Percentiles rank a stretch among this genome's conserved stretches.
Conservation (phyloP, 2,888 invertebrate species). For the Argyresthia albistria region DNA sequence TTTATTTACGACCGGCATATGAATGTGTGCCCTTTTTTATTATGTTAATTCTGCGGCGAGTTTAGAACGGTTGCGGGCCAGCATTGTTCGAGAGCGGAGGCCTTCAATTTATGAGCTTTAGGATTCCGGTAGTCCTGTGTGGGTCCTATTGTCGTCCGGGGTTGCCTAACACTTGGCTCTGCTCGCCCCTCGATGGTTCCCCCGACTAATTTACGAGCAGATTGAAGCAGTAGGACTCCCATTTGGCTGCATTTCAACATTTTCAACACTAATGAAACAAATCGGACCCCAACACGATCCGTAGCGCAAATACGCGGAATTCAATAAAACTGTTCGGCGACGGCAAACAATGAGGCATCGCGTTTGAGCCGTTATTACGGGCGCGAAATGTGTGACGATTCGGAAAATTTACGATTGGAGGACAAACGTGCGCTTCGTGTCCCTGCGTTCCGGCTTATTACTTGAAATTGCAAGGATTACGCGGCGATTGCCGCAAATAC, state of each 20-base stretch:
- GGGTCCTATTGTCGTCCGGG: slow-evolving; percentile 7
- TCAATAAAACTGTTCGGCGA: neutral
- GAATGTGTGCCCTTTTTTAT: slow-evolving; percentile 54
- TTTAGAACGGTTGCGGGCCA: slow-evolving; percentile 16
- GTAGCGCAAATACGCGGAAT: neutral
- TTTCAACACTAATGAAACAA: neutral
- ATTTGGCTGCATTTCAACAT: neutral
- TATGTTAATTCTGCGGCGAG: slow-evolving; percentile 53
- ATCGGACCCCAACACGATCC: neutral
- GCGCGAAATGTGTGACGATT: neutral
- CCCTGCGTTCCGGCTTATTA: neutral
- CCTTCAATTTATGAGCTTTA: slow-evolving; percentile 35
- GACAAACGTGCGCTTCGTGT: neutral
- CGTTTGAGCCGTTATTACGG: neutral
- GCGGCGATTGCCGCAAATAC: neutral
- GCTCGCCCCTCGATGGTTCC: neutral
- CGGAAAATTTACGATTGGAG: neutral
- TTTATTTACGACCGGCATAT: slow-evolving; percentile 57
- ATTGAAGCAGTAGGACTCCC: neutral
- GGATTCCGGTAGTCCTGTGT: no score
- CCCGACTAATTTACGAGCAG: neutral
- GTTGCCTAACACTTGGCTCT: neutral
- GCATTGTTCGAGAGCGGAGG: slow-evolving; percentile 25
- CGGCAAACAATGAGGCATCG: neutral
- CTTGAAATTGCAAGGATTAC: neutral